Percentiles rank a stretch among this genome's conserved stretches.
Conservation (phyloP, 2,797 vertebrate species). For the Anguilla obscura region DNA sequence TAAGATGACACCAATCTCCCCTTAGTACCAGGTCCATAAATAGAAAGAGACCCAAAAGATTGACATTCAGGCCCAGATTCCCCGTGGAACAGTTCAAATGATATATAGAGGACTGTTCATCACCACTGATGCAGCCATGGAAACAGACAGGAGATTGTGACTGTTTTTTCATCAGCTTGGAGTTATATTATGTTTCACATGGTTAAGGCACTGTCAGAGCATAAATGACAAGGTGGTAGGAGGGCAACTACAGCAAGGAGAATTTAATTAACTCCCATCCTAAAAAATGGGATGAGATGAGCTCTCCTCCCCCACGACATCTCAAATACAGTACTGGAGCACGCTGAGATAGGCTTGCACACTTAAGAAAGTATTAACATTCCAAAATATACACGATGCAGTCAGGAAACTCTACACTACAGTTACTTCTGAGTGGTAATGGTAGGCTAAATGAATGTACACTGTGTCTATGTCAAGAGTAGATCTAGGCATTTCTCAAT, state of each 20-base stretch:
- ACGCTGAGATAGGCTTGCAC: not conserved
- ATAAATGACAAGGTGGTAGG: slow-evolving; percentile 11
- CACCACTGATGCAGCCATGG: slow-evolving; percentile 8
- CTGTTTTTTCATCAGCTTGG: not conserved
- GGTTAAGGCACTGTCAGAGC: not conserved
- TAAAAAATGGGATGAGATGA: not conserved
- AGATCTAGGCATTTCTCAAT: not conserved
- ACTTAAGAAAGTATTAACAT: not conserved
- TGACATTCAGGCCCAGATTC: not conserved
- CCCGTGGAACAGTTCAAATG: not conserved
- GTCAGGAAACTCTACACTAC: not conserved
- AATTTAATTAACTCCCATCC: slow-evolving; percentile 15
- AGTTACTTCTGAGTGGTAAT: not conserved
- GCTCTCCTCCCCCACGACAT: not conserved
- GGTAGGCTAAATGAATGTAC: not conserved
- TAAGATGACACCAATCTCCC: not conserved
- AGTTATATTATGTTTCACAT: not conserved
- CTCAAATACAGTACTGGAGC: not conserved
- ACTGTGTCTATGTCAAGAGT: not conserved
- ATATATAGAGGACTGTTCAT: not conserved
- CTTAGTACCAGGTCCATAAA: not conserved
- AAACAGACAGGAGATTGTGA: not conserved
- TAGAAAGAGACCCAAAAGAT: not conserved
- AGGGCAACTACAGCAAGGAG: not conserved
- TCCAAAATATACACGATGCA: not conserved